phyloP scores from a whole-genome alignment of 1,140 invertebrate species.

The Belonocnema kinseyi region DNA sequence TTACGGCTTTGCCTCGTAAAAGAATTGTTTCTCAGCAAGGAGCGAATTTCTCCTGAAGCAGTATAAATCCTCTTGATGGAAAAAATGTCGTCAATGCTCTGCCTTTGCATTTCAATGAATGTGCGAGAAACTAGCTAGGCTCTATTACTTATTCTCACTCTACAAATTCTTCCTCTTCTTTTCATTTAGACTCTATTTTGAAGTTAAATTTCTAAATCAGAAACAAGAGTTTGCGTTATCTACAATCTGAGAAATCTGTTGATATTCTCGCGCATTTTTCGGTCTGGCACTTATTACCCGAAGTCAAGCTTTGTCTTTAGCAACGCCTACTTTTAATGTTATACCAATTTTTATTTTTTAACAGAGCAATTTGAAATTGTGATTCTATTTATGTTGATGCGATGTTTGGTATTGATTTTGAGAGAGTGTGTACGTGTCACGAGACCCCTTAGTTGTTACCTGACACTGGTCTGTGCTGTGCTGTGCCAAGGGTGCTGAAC shows the following conservation, averaged over 20 bases:
- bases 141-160: not conserved
- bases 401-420: not conserved
- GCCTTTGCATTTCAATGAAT: constrained; percentile 16
- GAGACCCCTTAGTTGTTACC: constrained; percentile 24
- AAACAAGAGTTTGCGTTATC: not conserved
- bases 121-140: constrained; percentile 15
- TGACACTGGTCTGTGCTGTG: constrained; percentile 11
- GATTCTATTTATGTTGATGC: not conserved
- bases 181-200: not conserved
- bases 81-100: constrained; percentile 24
- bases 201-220: not conserved
- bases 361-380: not conserved
- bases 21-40: constrained; percentile 25
- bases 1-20: constrained; percentile 18
- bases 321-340: too few relatives aligned
- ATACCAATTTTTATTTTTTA: too few relatives aligned
- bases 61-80: constrained; percentile 31
- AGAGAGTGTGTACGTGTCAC: constrained; percentile 19
- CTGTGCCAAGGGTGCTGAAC: constrained; percentile 8
- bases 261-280: not conserved
- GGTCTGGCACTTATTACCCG: not conserved
- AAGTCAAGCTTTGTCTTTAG: too few relatives aligned
- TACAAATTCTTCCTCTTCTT: not conserved
- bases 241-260: not conserved
- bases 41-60: constrained; percentile 20